Percentiles rank a stretch among this genome's conserved stretches.
These are phyloP conservation scores for Propithecus deckenii DNA, from an alignment of 2,797 vertebrate genomes.

Conservation along the genomic window DNA sequence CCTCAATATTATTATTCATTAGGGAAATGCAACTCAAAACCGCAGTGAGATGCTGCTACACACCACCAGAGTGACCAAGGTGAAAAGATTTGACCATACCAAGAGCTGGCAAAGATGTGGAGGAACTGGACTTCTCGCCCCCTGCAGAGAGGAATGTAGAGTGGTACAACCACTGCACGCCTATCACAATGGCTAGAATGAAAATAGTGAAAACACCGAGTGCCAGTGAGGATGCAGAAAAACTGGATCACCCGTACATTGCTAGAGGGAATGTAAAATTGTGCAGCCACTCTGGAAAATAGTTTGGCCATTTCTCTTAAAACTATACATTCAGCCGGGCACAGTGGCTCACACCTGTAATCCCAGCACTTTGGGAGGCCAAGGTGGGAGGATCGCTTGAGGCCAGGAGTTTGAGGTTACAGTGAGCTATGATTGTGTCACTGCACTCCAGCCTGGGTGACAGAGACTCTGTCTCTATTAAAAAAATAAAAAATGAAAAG, in stretches of 20 bases:
- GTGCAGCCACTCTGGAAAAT: neutral
- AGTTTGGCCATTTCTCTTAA: neutral
- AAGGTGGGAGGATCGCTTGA: too few relatives aligned
- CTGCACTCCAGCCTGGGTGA: too few relatives aligned
- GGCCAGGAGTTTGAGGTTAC: neutral
- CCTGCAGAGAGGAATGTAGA: accelerated
- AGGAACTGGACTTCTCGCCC: neutral
- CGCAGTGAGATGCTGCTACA: accelerated
- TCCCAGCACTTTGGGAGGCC: neutral
- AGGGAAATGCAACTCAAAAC: neutral
- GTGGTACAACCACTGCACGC: neutral
- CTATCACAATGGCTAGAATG: neutral
- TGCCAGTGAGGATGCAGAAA: neutral
- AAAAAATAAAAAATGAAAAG: neutral
- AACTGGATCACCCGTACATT: accelerated
- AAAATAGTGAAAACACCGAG: accelerated
- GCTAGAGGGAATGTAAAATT: neutral
- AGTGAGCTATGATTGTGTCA: neutral
- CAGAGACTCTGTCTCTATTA: too few relatives aligned
- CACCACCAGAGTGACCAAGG: neutral
- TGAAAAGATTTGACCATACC: neutral
- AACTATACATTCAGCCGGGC: neutral
- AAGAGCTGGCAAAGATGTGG: neutral
- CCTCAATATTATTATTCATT: neutral
- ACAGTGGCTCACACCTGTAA: neutral